Evolutionary conservation across 2,888 invertebrate species (phyloP).

Genomic region (Andrena minutula): DNA sequence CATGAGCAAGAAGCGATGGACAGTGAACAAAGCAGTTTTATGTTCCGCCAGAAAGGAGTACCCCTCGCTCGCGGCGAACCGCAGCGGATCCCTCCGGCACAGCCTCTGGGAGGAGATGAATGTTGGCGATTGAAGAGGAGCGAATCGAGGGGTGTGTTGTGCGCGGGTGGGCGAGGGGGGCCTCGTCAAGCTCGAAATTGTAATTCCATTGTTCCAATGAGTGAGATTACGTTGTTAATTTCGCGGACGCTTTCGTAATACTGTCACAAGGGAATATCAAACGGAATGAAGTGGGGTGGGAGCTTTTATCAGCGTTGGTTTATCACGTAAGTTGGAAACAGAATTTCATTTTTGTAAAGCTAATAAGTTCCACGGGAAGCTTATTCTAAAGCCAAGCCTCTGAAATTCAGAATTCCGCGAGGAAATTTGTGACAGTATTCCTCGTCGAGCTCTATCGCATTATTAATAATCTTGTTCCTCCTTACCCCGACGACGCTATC

Average conservation of each 20-base stretch:
- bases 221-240: constrained; percentile 20
- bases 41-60: constrained; percentile 25
- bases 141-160: constrained; percentile 23
- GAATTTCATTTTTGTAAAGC: too few species aligned
- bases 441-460: not conserved
- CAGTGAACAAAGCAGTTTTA: constrained; percentile 25
- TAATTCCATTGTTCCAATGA: not conserved
- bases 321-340: too few species aligned
- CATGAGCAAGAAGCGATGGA: constrained; percentile 21
- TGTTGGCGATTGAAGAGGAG: constrained; percentile 4
- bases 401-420: too few species aligned
- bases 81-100: too few species aligned
- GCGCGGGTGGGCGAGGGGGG: constrained; percentile 10
- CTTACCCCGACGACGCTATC: not conserved
- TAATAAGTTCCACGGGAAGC: too few species aligned
- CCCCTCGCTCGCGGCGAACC: not conserved
- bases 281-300: not conserved
- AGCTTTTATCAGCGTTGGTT: too few species aligned
- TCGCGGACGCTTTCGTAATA: not conserved
- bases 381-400: too few species aligned
- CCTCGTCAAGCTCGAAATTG: not conserved
- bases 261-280: not conserved
- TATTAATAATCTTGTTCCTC: not conserved
- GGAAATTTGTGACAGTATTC: not conserved
- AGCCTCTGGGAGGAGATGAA: not conserved